phyloP scores from a whole-genome alignment of 2,113 vertebrate genomes.

The Acanthisitta chloris region DNA sequence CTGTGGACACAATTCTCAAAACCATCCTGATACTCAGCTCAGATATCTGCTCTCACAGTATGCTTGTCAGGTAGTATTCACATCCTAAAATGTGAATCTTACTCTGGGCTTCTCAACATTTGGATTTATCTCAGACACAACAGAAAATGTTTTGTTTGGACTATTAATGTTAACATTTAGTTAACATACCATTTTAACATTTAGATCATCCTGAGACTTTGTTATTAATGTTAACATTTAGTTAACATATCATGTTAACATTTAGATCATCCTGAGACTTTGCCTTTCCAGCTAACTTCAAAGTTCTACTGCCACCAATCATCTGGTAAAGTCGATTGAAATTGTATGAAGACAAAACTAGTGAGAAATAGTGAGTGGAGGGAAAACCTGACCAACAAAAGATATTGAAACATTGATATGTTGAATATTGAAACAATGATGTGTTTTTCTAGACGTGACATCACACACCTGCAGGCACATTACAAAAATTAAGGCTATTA shows the following conservation, averaged over 20 bases:
- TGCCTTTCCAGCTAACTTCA: not conserved
- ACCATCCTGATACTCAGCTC: not conserved
- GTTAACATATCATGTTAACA: too few relatives aligned
- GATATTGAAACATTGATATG: not conserved
- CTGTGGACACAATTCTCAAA: not conserved
- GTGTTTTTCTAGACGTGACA: not conserved
- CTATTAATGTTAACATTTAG: not conserved
- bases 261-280: too few relatives aligned
- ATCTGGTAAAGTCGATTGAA: not conserved
- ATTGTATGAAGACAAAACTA: not conserved
- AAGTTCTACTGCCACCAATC: not conserved
- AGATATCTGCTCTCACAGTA: not conserved
- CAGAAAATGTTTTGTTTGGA: not conserved
- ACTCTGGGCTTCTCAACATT: not conserved
- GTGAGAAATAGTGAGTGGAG: not conserved
- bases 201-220: too few relatives aligned
- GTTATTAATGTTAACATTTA: not conserved
- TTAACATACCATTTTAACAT: too few relatives aligned
- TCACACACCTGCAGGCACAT: not conserved
- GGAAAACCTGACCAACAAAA: not conserved
- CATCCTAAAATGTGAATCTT: not conserved
- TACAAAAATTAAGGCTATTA: not conserved
- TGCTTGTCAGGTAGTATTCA: not conserved
- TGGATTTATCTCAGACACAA: not conserved
- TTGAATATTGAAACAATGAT: too few relatives aligned